Base-by-base conservation (phyloP, 2,797 vertebrate genomes). In the Notoglanidium macrostoma region DNA sequence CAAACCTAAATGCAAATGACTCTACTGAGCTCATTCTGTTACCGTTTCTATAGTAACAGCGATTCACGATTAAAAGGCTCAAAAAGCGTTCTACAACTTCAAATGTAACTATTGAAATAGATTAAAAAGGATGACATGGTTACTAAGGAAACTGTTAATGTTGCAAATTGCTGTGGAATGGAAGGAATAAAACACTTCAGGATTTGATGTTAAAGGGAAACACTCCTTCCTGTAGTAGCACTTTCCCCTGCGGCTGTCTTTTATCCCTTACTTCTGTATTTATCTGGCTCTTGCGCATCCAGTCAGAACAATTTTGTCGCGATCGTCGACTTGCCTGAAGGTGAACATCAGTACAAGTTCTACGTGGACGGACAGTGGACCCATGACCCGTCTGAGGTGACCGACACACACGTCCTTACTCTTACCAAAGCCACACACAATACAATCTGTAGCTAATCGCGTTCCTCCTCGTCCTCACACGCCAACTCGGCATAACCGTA, bases 231-330 rank as follows among this genome's bases (percentile, higher is more conserved):
- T 72, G 1, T 44, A 72, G 21, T 3, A 72, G 9, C 68, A 72
- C 68, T 74, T 46, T 6, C 23, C 6, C 44, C 26, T 76, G 12
- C 12, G 0, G 9, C 0, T 35, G n/a, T 19, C n/a, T 32, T 57
- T 57, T 57, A 12, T 57, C 12, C 26, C 2, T 29, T 9, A 76
- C 6, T 19, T 32, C 0, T 3, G 7, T 55, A 32, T 68, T 84
- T 23, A 32, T 59, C 21, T 29, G 59, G 32, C 29, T 65, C 1
- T 59, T 51, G 86, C 86, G 85, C 15, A 86, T 55, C 84, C 92
- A 99, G 98, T 95, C 98, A 99, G 92, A 99, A 99, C 92, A 99
- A 98, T 91, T 99, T 99, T 88, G 98, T 98, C 90, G 97, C 98
- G 26, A 99, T 99, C 77, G 95, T 99, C 83, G 98, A 99, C 89